These are phyloP conservation scores for Cercocebus atys DNA, from an alignment of 2,113 vertebrate genomes.

Conservation along the genomic window DNA sequence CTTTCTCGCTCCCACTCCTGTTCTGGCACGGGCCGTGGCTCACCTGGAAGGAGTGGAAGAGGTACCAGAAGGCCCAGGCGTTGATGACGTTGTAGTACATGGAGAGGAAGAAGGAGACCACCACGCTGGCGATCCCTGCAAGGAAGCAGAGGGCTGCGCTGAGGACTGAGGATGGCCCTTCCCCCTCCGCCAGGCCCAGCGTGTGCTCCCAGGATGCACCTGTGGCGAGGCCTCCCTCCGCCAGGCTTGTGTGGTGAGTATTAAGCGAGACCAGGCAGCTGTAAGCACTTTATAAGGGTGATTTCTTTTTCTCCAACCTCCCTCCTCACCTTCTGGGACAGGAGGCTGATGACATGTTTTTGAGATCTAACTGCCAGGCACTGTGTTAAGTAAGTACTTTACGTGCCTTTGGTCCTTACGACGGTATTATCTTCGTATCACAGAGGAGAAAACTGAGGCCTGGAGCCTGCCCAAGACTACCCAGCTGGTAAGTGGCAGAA, in stretches of 20 bases:
- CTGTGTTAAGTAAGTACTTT: neutral
- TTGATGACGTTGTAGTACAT: slow-evolving; percentile 97
- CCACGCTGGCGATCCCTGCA: slow-evolving; percentile 91
- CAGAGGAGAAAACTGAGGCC: neutral
- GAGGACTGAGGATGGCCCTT: slow-evolving; percentile 83
- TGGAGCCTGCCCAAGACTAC: neutral
- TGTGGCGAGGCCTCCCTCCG: neutral
- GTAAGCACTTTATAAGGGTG: rapidly evolving
- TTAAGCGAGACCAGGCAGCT: rapidly evolving
- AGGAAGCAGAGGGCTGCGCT: neutral
- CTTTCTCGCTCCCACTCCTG: neutral
- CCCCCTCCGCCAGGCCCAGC: slow-evolving; percentile 69
- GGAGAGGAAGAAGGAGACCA: slow-evolving; percentile 92
- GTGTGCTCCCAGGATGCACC: no score
- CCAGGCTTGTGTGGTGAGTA: no score
- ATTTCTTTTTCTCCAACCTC: rapidly evolving
- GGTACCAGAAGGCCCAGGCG: slow-evolving; percentile 98
- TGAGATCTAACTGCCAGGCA: neutral
- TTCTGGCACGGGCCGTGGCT: neutral
- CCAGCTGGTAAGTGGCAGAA: rapidly evolving
- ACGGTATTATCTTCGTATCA: rapidly evolving
- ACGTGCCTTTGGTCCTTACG: neutral
- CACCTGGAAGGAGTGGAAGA: slow-evolving; percentile 98
- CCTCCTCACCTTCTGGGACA: neutral
- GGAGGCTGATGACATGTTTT: neutral